Evolutionary conservation across 2,888 invertebrate genomes (phyloP), one percentile per base, ranked within the genome.

Genomic region (Heteromyza rotundicornis): DNA sequence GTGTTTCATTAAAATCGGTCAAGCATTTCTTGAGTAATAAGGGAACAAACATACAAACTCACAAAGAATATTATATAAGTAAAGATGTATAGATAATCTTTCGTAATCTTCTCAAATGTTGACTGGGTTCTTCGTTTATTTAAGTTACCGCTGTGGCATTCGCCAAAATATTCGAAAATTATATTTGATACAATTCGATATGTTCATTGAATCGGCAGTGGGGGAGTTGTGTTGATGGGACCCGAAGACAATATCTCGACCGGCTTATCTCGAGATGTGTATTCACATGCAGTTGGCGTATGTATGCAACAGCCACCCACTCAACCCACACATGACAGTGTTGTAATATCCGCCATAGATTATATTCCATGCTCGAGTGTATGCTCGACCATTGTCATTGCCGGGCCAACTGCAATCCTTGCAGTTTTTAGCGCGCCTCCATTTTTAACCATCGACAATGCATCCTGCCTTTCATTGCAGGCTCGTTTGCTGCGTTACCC

Each of bases 261-360:
- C 22, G 16, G 59, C 47, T 23, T 49, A 62, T 59, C 64, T 64
- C 52, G 12, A 22, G 35, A n/a, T n/a, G n/a, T n/a, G 51, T 44
- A 50, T 27, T 32, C 59, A 56, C 40, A 54, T 57, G 44, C 23
- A 49, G 22, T 3, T 35, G 47, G 35, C 57, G 36, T 50, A 47
- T 12, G 51, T 54, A 47, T 49, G 19, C 49, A 57, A 17, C 12
- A 17, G 8, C 12, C 36, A 63, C 17, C 3, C 55, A 35, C 49
- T 51, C 53, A 32, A n/a, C 59, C 58, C 63, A 64, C 62, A 57
- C 63, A 64, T 58, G 62, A n/a, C 40, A 40, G 40, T 40, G 40
- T 27, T 70, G 64, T 65, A 63, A 68, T 69, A 64, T 67, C 68
- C 69, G 64, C 57, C 65, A 64, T 67, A 69, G 69, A 69, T 70